A percentile compares a stretch with the other conserved stretches of the same genome.
Evolutionary conservation across 35 echinoderm and acorn worm species (phyloP).

Genomic region (Ophiothrix spiculata): DNA sequence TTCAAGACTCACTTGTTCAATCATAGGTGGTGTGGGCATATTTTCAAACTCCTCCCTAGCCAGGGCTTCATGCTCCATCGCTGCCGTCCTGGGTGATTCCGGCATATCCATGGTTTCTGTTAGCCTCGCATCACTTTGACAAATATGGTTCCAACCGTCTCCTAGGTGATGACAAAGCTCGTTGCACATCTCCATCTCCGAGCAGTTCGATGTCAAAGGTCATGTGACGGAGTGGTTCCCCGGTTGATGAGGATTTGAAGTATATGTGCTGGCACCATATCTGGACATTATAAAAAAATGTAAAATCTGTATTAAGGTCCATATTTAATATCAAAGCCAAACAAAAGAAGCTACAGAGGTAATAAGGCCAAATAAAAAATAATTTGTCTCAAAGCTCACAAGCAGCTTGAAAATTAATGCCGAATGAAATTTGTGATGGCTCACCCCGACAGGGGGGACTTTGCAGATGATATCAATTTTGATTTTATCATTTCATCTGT

Average conservation of each 20-base stretch:
- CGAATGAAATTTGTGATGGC: too few relatives aligned
- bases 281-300: too few relatives aligned
- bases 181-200: conserved; percentile 90
- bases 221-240: conserved; percentile 90
- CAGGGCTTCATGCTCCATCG: not conserved
- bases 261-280: conserved; percentile 59
- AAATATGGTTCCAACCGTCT: conserved; percentile 75
- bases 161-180: conserved; percentile 86
- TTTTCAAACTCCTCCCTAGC: conserved; percentile 5
- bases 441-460: too few relatives aligned
- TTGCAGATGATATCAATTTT: too few relatives aligned
- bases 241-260: conserved; percentile 98
- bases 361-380: too few relatives aligned
- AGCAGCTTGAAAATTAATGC: too few relatives aligned
- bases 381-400: too few relatives aligned
- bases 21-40: not conserved
- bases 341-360: too few relatives aligned
- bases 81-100: not conserved
- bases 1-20: not conserved
- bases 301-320: too few relatives aligned
- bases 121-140: conserved; percentile 34
- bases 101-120: conserved; percentile 72
- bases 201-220: conserved; percentile 98
- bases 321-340: too few relatives aligned
- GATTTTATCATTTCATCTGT: too few relatives aligned